Evolutionary conservation across 2,113 vertebrate species (phyloP).

Genomic region (Phyllopteryx taeniolatus): DNA sequence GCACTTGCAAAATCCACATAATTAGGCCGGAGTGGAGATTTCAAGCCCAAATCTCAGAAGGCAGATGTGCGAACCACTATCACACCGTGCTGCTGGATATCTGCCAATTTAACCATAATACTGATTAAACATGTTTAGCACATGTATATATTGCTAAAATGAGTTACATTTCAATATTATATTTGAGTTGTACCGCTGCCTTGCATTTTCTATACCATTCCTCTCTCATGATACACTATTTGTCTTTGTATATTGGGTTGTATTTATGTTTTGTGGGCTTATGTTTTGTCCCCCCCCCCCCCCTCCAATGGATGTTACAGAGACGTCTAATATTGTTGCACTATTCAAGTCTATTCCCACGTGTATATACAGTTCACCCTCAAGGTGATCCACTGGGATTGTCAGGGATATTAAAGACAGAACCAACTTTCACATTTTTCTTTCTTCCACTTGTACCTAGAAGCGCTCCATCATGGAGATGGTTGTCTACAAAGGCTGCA

Average conservation of each 20-base stretch:
- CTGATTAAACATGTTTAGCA: not conserved
- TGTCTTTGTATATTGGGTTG: no score
- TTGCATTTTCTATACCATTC: not conserved
- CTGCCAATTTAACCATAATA: not conserved
- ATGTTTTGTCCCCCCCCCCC: no score
- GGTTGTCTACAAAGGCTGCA: conserved; percentile 23
- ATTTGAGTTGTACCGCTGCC: not conserved
- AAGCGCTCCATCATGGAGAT: conserved; percentile 21
- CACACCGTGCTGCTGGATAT: not conserved
- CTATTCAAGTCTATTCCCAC: not conserved
- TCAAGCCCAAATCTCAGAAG: not conserved
- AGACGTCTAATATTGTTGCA: not conserved
- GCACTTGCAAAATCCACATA: not conserved
- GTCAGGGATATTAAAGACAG: not conserved
- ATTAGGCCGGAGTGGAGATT: not conserved
- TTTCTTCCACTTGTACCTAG: not conserved
- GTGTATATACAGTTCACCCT: not conserved
- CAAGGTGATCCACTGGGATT: not conserved
- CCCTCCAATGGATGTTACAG: no score
- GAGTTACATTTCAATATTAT: not conserved
- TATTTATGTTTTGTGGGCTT: no score
- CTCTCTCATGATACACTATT: no score
- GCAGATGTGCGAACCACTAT: not conserved
- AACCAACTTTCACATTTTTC: not conserved
- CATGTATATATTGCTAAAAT: not conserved